Base-by-base conservation (phyloP, 2,113 vertebrate species). In the Indicator indicator region DNA sequence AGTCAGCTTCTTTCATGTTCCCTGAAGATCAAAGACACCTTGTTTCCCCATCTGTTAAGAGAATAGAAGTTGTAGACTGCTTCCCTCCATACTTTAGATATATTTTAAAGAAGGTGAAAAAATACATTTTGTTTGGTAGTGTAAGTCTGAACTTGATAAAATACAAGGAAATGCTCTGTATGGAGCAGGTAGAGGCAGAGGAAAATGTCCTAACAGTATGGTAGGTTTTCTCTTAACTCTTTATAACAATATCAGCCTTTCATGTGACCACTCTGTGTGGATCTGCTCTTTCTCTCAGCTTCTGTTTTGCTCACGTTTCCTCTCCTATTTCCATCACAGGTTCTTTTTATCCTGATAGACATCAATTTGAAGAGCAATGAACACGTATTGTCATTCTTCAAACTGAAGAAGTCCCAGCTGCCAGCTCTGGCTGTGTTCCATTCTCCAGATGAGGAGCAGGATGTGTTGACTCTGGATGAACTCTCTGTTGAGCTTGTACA, bases 281-380 rank as follows among this genome's bases (percentile, higher is more conserved):
- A 62, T 52, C 42, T 76, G 28, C 42, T 89, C n/a, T 91, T 26
- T 60, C 10, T 79, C 17, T 55, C 23, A 11, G 5, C 60, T 71
- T 96, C 68, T 76, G 23, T 65, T 78, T 86, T 59, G 79, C 67
- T 96, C 60, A 95, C 6, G 4, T 73, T 81, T 90, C 38, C 21
- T 96, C 56, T 91, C 33, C 40, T 64, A 9, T 93, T 92, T 97
- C 40, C 62, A 12, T 92, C 83, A n/a, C 96, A 99, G 99, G 96
- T 99, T 89, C 97, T 99, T 70, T 99, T 99, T 65, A 97, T 99
- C 73, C 95, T 98, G 93, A 95, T 99, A 83, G 98, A 99, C 38
- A 98, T 97, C 54, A 95, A 94, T 9, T 42, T 97, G 44, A 97
- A 98, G 74, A 96, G 97, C 79, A 99, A 99, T 78, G 93, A 82